Evolutionary conservation across 2,797 vertebrate genomes (phyloP), one percentile per base, ranked within the genome.

Genomic region (Iguana delicatissima): DNA sequence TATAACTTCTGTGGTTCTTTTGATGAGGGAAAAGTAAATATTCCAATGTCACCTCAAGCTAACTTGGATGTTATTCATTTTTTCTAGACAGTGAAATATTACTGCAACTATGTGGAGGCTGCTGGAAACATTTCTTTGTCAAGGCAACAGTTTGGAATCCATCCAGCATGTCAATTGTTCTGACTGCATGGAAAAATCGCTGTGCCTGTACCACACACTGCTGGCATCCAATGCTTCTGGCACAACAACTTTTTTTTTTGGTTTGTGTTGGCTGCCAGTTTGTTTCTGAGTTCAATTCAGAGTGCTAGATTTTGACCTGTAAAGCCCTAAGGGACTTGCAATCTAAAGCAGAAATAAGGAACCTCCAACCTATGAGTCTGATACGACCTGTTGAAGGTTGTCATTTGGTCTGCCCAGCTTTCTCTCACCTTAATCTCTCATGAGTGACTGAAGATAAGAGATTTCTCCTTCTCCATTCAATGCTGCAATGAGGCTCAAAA

Each of bases 51-150:
- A 59, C 35, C 38, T 81, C 55, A 59, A 32, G 3, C 72, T 55
- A 29, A 88, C 62, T n/a, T 88, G 52, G n/a, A 82, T 82, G 64
- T 8, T 52, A 72, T 24, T 81, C n/a, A 62, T 67, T 72, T 72
- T 35, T 32, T 59, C 35, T 42, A 87, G 42, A 80, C 62, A 80
- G 62, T 52, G 20, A 38, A 85, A 85, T 85, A 67, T 85, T 55
- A 85, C 67, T 84, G 42, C 57, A 64, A 80, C 46, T 24, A 69
- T 80, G n/a, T 18, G n/a, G 87, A 72, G n/a, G 79, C 64, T 72
- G 52, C 35, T 88, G 22, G 64, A 69, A 88, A 55, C 64, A 88
- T 14, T 69, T 38, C 46, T 80, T 55, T 69, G 64, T 22, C 22
- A 20, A 52, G 62, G 77, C 16, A 81, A 20, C 50, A 88, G 46